A percentile compares a stretch with the other conserved stretches of the same genome.
phyloP scores from a whole-genome alignment of 2,113 vertebrate species.

The Ascaphus truei region DNA sequence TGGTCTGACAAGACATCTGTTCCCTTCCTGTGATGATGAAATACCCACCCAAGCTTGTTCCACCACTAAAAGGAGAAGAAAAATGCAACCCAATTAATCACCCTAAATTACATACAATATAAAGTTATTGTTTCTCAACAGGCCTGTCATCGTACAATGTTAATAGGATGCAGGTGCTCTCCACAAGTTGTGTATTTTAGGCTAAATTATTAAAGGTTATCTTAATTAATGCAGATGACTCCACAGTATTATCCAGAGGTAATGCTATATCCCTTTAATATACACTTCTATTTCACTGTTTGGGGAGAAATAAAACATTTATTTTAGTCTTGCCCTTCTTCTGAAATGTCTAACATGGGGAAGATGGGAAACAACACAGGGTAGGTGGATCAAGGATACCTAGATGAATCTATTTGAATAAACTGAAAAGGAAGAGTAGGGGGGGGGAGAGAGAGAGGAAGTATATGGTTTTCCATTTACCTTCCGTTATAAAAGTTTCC shows the following conservation, averaged over 20 bases:
- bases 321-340: no score
- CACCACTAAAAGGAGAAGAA: constrained; percentile 48
- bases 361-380: no score
- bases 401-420: no score
- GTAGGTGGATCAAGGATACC: no score
- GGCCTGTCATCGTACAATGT: constrained; percentile 44
- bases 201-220: constrained; percentile 41
- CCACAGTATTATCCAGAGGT: no score
- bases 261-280: background rate
- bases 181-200: constrained; percentile 40
- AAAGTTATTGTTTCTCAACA: constrained; percentile 59
- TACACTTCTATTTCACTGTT: background rate
- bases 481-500: no score
- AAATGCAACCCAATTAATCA: constrained; percentile 61
- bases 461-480: no score
- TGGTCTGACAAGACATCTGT: constrained; percentile 64
- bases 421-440: no score
- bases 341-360: no score
- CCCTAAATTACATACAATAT: constrained; percentile 58
- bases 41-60: constrained; percentile 46
- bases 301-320: background rate
- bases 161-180: constrained; percentile 55
- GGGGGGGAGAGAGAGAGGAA: no score
- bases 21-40: constrained; percentile 53
- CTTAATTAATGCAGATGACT: no score